Base-by-base conservation (phyloP, 2,113 vertebrate species). In the Microtus oregoni region DNA sequence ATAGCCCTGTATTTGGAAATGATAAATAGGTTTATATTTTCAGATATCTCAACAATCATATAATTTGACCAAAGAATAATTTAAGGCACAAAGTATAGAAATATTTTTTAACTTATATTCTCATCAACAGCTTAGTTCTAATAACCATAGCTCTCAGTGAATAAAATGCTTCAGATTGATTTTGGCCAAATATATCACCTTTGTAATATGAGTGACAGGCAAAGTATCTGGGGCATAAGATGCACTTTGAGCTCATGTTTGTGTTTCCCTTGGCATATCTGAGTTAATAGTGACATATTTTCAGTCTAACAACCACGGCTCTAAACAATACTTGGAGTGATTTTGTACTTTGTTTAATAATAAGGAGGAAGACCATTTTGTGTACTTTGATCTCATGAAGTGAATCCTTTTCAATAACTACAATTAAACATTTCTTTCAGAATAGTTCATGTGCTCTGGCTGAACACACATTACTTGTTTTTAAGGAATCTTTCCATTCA, bases 61-160 rank as follows among this genome's bases (percentile, higher is more conserved):
- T 91, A 86, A 95, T 95, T 93, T 94, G 92, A 92, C 90, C 92
- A 97, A 98, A 96, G 92, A 95, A 38, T 94, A 97, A 97, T 81
- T 93, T 96, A 92, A 95, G 83, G 38, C 50, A 90, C 67, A 90
- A 35, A 93, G 65, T 94, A 65, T 19, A 93, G 79, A 70, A 38
- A 78, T 73, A 82, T 88, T 85, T 55, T 94, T 89, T 78, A 41
- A 90, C 65, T 78, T 95, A 90, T 90, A 81, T 44, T 95, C 91
- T 97, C 55, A 90, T 91, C 91, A 70, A 52, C 38, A 83, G 91
- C 41, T 92, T 93, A 68, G 81, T 89, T 94, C 61, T 93, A 86
- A 79, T 75, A 77, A 73, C 32, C 72, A 86, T 76, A 87, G 73
- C 93, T 90, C 85, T 22, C 63, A 63, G 70, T 94, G n/a, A 91